A percentile compares a stretch with the other conserved stretches of the same genome.
phyloP scores from a whole-genome alignment of 2,888 invertebrate genomes.

The Latrodectus hesperus region DNA sequence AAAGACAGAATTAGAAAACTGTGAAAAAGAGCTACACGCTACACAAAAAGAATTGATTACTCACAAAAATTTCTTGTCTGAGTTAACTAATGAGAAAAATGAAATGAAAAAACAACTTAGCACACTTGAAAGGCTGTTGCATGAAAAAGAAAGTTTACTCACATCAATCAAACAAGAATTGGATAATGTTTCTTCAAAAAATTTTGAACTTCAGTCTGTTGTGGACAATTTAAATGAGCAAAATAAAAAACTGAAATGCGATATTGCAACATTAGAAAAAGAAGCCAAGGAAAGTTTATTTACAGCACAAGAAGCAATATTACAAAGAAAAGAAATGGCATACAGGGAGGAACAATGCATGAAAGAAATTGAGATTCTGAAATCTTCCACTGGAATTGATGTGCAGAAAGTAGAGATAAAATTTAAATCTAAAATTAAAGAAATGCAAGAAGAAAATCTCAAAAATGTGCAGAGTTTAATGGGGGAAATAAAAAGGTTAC shows the following conservation, averaged over 20 bases:
- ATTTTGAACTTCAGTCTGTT: slow-evolving; percentile 16
- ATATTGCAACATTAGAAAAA: slow-evolving; percentile 18
- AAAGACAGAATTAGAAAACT: slow-evolving; percentile 8
- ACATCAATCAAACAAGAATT: slow-evolving; percentile 18
- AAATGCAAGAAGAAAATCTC: slow-evolving; percentile 14
- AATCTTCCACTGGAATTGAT: slow-evolving; percentile 14
- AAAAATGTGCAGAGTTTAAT: slow-evolving; percentile 21
- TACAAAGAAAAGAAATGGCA: slow-evolving; percentile 45
- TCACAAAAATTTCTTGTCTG: not conserved
- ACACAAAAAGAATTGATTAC: not conserved
- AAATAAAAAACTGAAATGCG: slow-evolving; percentile 43
- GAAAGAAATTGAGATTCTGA: slow-evolving; percentile 48
- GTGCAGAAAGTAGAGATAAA: slow-evolving; percentile 26
- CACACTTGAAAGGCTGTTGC: slow-evolving; percentile 1
- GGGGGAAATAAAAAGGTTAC: slow-evolving; percentile 37
- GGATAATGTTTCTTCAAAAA: not conserved
- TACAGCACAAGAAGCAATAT: slow-evolving; percentile 44
- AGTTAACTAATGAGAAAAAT: not conserved
- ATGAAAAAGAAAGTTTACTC: slow-evolving; percentile 20
- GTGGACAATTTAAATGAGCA: slow-evolving; percentile 25
- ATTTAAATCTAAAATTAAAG: slow-evolving; percentile 33
- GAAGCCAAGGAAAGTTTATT: slow-evolving; percentile 53
- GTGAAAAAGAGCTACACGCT: not conserved
- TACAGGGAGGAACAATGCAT: slow-evolving; percentile 46
- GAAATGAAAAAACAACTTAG: not conserved